These are phyloP conservation scores for Dasysyrphus albostriatus DNA, from an alignment of 2,888 invertebrate genomes.

Conservation along the genomic window DNA sequence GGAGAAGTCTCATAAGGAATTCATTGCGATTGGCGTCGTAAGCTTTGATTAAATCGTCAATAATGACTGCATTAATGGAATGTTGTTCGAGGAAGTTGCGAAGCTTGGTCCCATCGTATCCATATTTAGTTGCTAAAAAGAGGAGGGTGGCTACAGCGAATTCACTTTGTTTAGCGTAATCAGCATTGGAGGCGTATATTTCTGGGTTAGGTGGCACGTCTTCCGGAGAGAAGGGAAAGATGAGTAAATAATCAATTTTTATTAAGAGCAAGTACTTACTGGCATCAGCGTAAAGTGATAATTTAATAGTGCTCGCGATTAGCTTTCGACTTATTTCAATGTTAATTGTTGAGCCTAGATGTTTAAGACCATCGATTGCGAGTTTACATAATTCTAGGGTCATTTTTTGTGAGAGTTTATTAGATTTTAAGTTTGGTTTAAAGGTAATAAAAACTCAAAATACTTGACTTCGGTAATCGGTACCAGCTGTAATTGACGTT, in stretches of 20 bases:
- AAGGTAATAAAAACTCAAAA: constrained; percentile 44
- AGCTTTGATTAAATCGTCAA: constrained; percentile 80
- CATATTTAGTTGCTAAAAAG: constrained; percentile 81
- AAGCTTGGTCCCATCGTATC: constrained; percentile 79
- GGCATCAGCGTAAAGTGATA: constrained; percentile 82
- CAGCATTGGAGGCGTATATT: constrained; percentile 82
- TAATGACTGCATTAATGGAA: constrained; percentile 77
- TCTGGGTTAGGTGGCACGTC: constrained; percentile 83
- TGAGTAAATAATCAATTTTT: constrained; percentile 9
- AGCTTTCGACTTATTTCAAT: constrained; percentile 80
- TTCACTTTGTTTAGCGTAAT: constrained; percentile 82
- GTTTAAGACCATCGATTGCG: constrained; percentile 81
- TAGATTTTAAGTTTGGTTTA: constrained; percentile 7
- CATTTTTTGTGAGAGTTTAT: constrained; percentile 51
- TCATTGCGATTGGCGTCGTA: constrained; percentile 82
- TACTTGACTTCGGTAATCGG: background rate
- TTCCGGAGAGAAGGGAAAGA: constrained; percentile 53
- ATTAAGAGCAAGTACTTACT: constrained; percentile 78
- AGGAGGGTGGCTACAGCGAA: constrained; percentile 81
- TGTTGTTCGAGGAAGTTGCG: constrained; percentile 80
- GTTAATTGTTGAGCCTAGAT: constrained; percentile 79
- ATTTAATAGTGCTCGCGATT: constrained; percentile 82
- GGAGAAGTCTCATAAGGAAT: constrained; percentile 80
- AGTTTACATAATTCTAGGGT: constrained; percentile 78
- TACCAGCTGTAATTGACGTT: constrained; percentile 58